phyloP scores from a whole-genome alignment of 2,888 invertebrate genomes.

The Cerastis leucographa region DNA sequence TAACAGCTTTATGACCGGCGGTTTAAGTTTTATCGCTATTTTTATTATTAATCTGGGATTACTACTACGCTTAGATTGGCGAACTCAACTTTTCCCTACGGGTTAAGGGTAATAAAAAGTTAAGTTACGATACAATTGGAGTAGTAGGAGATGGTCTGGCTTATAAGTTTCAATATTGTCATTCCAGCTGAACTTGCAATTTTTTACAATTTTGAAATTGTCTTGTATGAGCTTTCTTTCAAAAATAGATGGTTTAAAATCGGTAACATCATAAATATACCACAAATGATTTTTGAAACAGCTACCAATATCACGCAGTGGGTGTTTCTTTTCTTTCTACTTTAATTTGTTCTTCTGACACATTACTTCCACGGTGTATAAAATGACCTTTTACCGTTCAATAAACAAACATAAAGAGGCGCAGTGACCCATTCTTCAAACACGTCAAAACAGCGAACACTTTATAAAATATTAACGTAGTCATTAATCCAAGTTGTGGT shows the following conservation, averaged over 20 bases:
- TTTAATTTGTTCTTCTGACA: not conserved
- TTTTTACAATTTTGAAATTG: too few species aligned
- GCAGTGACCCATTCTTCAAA: conserved; percentile 26
- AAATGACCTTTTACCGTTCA: conserved; percentile 8
- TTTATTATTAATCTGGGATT: conserved; percentile 47
- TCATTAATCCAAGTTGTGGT: conserved; percentile 41
- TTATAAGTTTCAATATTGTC: not conserved
- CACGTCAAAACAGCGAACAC: conserved; percentile 10
- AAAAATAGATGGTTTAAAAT: too few species aligned
- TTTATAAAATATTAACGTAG: conserved; percentile 34
- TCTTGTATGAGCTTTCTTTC: too few species aligned
- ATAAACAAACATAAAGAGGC: conserved; percentile 21
- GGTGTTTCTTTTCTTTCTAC: not conserved
- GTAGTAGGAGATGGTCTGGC: not conserved
- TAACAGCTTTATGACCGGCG: conserved; percentile 36
- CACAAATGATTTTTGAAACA: not conserved
- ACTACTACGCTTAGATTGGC: conserved; percentile 20
- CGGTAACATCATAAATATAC: too few species aligned
- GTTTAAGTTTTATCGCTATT: conserved; percentile 38
- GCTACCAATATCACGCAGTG: not conserved
- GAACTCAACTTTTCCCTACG: conserved; percentile 6
- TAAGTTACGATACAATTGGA: not conserved
- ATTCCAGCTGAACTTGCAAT: not conserved
- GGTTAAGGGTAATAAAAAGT: conserved; percentile 18
- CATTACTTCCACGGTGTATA: too few species aligned